Base-by-base conservation (phyloP, 2,113 vertebrate genomes). In the Platysteira castanea region DNA sequence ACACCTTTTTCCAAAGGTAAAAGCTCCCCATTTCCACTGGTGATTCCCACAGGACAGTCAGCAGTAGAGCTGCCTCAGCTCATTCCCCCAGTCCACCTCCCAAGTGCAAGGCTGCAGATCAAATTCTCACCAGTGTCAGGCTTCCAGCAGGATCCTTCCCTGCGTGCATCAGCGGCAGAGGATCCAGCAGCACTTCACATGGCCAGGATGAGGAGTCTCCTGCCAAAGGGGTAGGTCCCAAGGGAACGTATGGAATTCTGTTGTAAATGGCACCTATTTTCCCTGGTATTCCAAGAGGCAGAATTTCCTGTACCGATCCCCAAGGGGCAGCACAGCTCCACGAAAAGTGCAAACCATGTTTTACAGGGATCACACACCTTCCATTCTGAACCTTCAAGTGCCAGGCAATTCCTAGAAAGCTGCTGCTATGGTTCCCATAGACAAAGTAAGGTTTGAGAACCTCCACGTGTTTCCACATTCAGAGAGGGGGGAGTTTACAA, bases 281-380 rank as follows among this genome's bases (percentile, higher is more conserved):
- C 21, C 4, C 35, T 31, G 24, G 33, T 39, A 11, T 39, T 70
- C 46, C 52, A 54, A 24, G 41, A 76, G 56, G 27, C 3, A 81
- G 71, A 92, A 90, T 80, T 94, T 77, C 92, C 68, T 26, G 16
- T 35, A 20, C 53, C 47, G 54, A 77, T 93, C 92, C 96, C 68
- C 89, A 90, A 93, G 86, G 85, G 71, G 76, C 90, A 96, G 85
- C 84, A 86, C 86, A 88, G 83, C 47, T 90, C 76, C 71, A 63
- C 6, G 1, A 7, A 7, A 96, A 93, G 37, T 50, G 31, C 54
- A 77, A 35, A n/a, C 57, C 28, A 8, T 6, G 2, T 50, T 90
- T 82, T n/a, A 54, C 53, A 90, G 28, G 33, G 39, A 85, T 46
- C 26, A 10, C 23, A 18, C 46, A 6, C 15, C 26, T 33, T 33